Percentiles rank a stretch among this genome's conserved stretches.
Conservation (phyloP, 2,113 vertebrate genomes). For the Psittacula cyanocephala region DNA sequence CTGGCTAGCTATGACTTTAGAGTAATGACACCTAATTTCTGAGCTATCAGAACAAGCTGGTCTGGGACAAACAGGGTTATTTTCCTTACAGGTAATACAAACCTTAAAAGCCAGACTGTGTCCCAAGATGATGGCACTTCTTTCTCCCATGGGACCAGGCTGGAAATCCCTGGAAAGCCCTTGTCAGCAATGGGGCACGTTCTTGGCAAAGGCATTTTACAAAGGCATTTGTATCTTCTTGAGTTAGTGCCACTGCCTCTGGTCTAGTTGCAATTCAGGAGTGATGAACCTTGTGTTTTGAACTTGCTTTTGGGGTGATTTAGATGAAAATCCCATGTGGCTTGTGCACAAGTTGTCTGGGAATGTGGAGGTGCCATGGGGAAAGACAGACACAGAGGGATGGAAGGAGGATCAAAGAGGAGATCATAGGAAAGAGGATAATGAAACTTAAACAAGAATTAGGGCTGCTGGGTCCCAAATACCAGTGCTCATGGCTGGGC, state of each 20-base stretch:
- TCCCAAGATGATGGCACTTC: background rate
- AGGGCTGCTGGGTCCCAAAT: background rate
- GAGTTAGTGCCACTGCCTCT: background rate
- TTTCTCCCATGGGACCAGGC: background rate
- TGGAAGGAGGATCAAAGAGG: background rate
- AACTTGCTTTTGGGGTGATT: background rate
- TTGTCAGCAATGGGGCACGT: background rate
- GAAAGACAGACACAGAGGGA: background rate
- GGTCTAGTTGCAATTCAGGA: background rate
- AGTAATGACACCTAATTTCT: background rate
- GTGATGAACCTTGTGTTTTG: background rate
- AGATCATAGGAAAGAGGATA: background rate
- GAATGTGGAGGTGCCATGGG: background rate
- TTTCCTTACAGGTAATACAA: background rate
- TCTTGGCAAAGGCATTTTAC: background rate
- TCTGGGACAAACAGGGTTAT: background rate
- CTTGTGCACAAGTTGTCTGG: background rate
- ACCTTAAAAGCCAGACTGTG: background rate
- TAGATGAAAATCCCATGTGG: background rate
- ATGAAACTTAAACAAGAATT: background rate
- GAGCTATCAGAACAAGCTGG: background rate
- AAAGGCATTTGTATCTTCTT: background rate
- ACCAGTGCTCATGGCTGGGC: background rate
- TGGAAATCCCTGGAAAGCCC: background rate
- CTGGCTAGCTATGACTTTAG: background rate